Evolutionary conservation across 2,113 vertebrate genomes (phyloP), one percentile per base, ranked within the genome.

Genomic region (Gallinago jamesoni): DNA sequence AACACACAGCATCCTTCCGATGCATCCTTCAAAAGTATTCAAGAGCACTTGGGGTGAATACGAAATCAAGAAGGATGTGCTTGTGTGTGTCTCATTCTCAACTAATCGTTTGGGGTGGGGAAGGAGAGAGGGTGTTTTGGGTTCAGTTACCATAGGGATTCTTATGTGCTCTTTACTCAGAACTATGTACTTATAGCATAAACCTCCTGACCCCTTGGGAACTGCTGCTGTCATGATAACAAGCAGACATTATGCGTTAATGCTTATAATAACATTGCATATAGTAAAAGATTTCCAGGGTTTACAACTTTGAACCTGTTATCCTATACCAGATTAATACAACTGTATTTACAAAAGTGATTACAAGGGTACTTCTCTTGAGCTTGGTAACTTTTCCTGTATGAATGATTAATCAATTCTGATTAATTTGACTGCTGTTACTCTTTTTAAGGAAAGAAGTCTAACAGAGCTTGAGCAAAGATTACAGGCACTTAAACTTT

Each of bases 261-360:
- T 96, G 84, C 84, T 89, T 70, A 31, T 63, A 92, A 87, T 96
- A 97, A 63, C 90, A 76, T 87, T 63, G 97, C 41, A 77, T 57
- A 45, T 90, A 56, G 98, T 98, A 94, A 98, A 98, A 98, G 79
- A 97, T 98, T 98, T 96, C 94, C 92, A 98, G 94, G 41, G 68
- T 98, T 98, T 98, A 98, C 59, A 96, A 53, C 97, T 98, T 98
- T 98, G 98, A 98, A 98, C 98, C 94, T 94, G 93, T 97, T 98
- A 93, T 87, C 94, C 94, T 68, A 37, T 31, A 57, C 45, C 33
- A 53, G 76, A 95, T 90, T 91, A 95, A 97, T 91, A 88, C 80
- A 95, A 94, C 60, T 92, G 52, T 97, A 59, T 97, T 98, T 98
- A 94, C 94, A 59, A 12, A 92, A 87, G 87, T 35, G 95, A 97